These are phyloP conservation scores for Teleogryllus occipitalis DNA, from an alignment of 1,140 invertebrate species.

Conservation along the genomic window DNA sequence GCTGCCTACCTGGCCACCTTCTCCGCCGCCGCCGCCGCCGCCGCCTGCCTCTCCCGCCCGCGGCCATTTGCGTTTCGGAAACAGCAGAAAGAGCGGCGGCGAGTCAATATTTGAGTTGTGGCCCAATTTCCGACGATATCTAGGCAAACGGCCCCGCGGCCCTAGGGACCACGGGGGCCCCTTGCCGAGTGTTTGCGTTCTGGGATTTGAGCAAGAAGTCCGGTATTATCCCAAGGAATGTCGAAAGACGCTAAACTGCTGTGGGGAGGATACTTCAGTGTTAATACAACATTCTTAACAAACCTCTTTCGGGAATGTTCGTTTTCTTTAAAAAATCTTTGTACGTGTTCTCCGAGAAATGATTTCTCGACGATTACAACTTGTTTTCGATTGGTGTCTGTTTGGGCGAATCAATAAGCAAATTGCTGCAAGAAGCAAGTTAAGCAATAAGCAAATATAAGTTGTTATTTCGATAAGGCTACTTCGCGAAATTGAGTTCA, in stretches of 20 bases:
- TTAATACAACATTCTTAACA: background rate
- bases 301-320: background rate
- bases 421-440: background rate
- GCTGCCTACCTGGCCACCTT: background rate
- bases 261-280: background rate
- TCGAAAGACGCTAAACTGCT: background rate
- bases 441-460: too few relatives aligned
- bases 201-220: background rate
- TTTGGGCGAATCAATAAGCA: background rate
- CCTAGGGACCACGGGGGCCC: background rate
- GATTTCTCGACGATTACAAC: background rate
- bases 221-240: background rate
- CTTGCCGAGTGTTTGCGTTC: background rate
- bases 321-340: too few relatives aligned
- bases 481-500: too few relatives aligned
- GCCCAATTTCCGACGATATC: background rate
- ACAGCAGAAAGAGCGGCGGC: background rate
- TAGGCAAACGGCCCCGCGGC: background rate
- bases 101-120: background rate
- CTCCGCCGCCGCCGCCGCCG: too few relatives aligned
- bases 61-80: conserved; percentile 3
- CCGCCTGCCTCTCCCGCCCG: too few relatives aligned
- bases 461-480: too few relatives aligned
- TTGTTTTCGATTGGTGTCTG: background rate
- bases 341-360: background rate